Conservation (phyloP, 1,140 invertebrate genomes). For the Macrobrachium nipponense region DNA sequence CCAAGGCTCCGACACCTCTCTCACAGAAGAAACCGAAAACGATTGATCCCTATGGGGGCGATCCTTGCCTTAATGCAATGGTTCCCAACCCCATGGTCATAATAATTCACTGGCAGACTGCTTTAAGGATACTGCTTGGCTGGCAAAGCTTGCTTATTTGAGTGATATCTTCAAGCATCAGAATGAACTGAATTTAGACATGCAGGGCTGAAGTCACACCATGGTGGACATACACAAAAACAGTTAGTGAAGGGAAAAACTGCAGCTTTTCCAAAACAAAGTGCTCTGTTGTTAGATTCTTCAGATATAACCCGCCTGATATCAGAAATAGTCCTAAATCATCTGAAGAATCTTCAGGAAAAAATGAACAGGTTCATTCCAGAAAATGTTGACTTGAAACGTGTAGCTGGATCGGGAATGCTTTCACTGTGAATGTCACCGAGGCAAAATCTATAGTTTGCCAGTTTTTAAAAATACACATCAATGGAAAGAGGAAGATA, state of each 20-base stretch:
- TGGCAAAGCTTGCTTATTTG: conserved; percentile 27
- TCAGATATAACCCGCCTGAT: conserved; percentile 33
- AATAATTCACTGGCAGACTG: conserved; percentile 20
- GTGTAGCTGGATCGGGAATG: conserved; percentile 30
- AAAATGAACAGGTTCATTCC: conserved; percentile 29
- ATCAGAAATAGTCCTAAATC: conserved; percentile 19
- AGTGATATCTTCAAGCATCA: conserved; percentile 31
- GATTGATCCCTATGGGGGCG: too few species aligned
- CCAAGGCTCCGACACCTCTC: too few species aligned
- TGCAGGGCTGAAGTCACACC: conserved; percentile 34
- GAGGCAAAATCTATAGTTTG: too few species aligned
- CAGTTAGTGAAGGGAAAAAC: conserved; percentile 20
- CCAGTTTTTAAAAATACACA: too few species aligned
- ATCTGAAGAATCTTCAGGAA: conserved; percentile 42
- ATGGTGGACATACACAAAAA: conserved; percentile 15
- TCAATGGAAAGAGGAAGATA: too few species aligned
- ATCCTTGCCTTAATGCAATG: too few species aligned
- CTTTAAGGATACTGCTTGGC: conserved; percentile 29
- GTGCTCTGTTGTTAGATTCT: conserved; percentile 25
- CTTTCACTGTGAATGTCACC: conserved; percentile 29
- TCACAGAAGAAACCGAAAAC: too few species aligned
- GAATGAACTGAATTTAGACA: conserved; percentile 29
- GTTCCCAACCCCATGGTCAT: too few species aligned
- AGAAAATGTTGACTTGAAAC: conserved; percentile 16
- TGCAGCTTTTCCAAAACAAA: conserved; percentile 38